Percentiles rank a stretch among this genome's conserved stretches.
phyloP scores from a whole-genome alignment of 2,888 invertebrate genomes.

The Teleiodes luculella region DNA sequence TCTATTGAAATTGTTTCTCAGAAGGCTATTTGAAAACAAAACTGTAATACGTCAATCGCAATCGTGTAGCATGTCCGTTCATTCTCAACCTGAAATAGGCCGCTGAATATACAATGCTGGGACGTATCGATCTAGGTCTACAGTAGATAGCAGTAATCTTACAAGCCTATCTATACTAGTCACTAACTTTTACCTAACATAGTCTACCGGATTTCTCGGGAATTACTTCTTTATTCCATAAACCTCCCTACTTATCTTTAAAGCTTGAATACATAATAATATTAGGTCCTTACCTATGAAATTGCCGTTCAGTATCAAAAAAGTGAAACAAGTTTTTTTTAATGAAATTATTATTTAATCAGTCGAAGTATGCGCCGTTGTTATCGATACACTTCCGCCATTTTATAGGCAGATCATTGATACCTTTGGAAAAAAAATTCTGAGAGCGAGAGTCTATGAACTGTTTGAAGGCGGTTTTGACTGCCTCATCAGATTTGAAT shows the following conservation, averaged over 20 bases:
- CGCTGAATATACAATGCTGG: conserved; percentile 64
- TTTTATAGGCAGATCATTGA: no score
- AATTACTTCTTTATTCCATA: not conserved
- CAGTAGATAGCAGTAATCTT: conserved; percentile 50
- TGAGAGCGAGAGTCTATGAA: no score
- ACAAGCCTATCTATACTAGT: conserved; percentile 34
- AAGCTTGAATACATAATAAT: no score
- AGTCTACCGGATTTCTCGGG: not conserved
- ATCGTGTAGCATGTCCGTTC: conserved; percentile 57
- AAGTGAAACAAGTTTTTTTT: no score
- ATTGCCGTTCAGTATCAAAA: no score
- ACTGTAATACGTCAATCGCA: conserved; percentile 65
- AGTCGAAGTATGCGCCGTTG: no score
- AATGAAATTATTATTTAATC: no score
- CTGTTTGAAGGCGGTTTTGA: no score
- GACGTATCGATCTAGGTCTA: conserved; percentile 43
- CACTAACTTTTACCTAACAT: conserved; percentile 1
- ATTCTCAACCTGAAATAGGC: conserved; percentile 51
- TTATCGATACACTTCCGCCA: no score
- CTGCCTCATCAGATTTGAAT: no score
- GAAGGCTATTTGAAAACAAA: conserved; percentile 66
- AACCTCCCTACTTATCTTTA: not conserved
- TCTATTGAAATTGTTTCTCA: conserved; percentile 64
- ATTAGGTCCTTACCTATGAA: no score
- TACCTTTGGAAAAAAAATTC: no score